Evolutionary conservation across 2,888 invertebrate species (phyloP).

Genomic region (Chymomyza procnemis): DNA sequence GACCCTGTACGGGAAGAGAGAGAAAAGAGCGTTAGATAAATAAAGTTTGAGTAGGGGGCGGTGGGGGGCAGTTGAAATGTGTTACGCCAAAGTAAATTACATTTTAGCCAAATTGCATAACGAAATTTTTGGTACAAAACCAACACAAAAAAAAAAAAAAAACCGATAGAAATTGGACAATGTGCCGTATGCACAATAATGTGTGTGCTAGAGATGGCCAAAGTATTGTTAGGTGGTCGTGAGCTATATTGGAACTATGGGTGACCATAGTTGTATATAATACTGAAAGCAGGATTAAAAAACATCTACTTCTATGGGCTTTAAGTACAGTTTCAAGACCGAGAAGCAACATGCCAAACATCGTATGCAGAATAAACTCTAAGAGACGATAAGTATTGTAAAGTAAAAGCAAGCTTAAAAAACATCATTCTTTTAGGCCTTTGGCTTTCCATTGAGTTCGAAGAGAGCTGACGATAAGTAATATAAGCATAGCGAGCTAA

Average conservation of each 20-base stretch:
- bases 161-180: slow-evolving; percentile 4
- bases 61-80: slow-evolving; percentile 15
- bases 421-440: too few species aligned
- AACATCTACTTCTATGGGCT: too few species aligned
- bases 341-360: too few species aligned
- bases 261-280: too few species aligned
- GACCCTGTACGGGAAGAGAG: slow-evolving; percentile 63
- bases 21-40: slow-evolving; percentile 3
- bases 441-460: too few species aligned
- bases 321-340: too few species aligned
- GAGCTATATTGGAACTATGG: background rate
- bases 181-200: background rate
- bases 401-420: too few species aligned
- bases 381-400: too few species aligned
- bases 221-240: background rate
- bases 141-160: slow-evolving; percentile 6
- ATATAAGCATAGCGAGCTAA: too few species aligned
- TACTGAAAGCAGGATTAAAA: too few species aligned
- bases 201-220: background rate
- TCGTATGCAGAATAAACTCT: too few species aligned
- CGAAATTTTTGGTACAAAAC: slow-evolving; percentile 19
- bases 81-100: slow-evolving; percentile 32
- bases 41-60: background rate
- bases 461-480: too few species aligned
- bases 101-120: slow-evolving; percentile 29